Evolutionary conservation across 2,113 vertebrate genomes (phyloP).

Genomic region (Murina feae): DNA sequence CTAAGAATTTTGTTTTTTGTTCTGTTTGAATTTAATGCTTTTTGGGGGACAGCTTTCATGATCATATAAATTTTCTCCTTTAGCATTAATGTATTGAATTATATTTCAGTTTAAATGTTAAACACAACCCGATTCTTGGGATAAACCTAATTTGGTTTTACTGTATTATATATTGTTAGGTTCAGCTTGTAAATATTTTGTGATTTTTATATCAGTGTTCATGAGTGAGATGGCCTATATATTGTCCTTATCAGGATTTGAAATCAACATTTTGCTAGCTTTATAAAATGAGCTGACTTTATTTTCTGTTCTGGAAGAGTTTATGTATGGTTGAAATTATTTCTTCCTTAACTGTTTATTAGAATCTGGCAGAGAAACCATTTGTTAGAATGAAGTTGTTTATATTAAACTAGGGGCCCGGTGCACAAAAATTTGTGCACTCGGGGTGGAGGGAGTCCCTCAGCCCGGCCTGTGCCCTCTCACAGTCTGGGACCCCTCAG

Average conservation of each 20-base stretch:
- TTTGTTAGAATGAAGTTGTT: no score
- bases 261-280: neutral
- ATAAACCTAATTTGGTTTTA: neutral
- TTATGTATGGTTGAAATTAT: neutral
- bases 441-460: no score
- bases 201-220: neutral
- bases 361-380: neutral
- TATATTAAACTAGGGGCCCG: no score
- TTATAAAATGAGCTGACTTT: neutral
- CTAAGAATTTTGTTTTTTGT: neutral
- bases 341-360: neutral
- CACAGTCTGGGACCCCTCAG: no score
- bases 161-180: neutral
- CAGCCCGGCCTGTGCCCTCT: no score
- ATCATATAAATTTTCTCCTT: neutral
- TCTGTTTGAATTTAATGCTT: neutral
- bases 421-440: no score
- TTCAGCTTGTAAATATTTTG: neutral
- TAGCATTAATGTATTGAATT: neutral
- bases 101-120: neutral
- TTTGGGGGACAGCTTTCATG: neutral
- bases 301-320: conserved; percentile 1
- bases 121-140: neutral
- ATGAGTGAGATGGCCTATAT: neutral
- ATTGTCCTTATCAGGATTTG: neutral